Conservation (phyloP, 37 sponge, comb jelly and placozoan species). For the Halisarca cf. caerulea region DNA sequence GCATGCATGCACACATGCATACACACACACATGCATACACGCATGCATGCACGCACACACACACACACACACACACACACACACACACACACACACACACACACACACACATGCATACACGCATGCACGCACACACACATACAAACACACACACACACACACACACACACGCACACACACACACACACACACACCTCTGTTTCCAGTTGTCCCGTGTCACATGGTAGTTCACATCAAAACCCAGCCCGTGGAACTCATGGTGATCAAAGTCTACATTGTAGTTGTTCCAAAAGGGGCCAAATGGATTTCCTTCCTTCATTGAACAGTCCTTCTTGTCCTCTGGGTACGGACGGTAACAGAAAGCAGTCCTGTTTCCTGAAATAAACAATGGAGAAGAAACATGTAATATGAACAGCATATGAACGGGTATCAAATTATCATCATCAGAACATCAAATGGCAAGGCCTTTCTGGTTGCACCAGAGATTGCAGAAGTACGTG, state of each 20-base stretch:
- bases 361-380: constrained; percentile 67
- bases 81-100: constrained; percentile 54
- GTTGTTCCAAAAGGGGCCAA: constrained; percentile 87
- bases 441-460: too few species aligned
- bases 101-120: constrained; percentile 45
- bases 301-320: constrained; percentile 86
- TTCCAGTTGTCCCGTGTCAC: constrained; percentile 31
- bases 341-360: constrained; percentile 49
- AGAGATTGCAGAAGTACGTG: too few species aligned
- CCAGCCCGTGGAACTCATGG: constrained; percentile 44
- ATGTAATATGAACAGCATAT: too few species aligned
- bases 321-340: constrained; percentile 40
- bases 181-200: constrained; percentile 57
- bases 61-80: constrained; percentile 52
- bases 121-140: constrained; percentile 41
- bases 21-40: constrained; percentile 46
- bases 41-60: constrained; percentile 36
- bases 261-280: constrained; percentile 68
- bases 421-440: too few species aligned
- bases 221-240: constrained; percentile 32
- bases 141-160: constrained; percentile 48
- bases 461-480: too few species aligned
- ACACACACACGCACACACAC: constrained; percentile 47
- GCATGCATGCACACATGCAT: constrained; percentile 37
- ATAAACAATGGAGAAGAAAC: constrained; percentile 61